Base-by-base conservation (phyloP, 1,140 invertebrate genomes). In the Drosophila burlai region DNA sequence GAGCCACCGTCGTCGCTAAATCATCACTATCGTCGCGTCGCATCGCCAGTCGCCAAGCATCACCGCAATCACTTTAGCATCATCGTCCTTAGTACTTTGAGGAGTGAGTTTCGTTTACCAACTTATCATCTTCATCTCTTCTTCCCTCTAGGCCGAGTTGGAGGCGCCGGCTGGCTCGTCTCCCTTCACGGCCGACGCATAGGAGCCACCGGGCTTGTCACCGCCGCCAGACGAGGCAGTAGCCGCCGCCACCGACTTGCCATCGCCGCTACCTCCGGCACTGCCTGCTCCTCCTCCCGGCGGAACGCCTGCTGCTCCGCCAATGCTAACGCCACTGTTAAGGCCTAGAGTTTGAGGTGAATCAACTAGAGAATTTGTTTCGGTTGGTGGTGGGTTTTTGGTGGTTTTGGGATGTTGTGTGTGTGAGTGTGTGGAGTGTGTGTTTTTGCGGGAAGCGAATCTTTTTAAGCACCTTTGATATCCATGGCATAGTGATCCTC, bases 401-500 rank as follows among this genome's bases (percentile, higher is more conserved):
- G 42, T 71, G 24, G 24, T 24, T 24, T 57, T 42, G 67, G 47
- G 63, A 61, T 63, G 40, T 81, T 81, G 57, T 54, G 58, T 54
- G 58, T 65, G 52, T 1, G 34, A 11, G 34, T 36, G 34, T 61
- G 34, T 68, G 34, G 46, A 24, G 46, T n/a, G 45, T 36, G 31
- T 34, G 47, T 18, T 24, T 18, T 24, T 40, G 61, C 71, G 40
- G 50, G 24, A 45, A 52, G 34, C 59, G 60, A 50, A 47, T 57
- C 67, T 64, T 47, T 76, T 54, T 81, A 86, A 49, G 71, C 83
- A 92, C 92, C 92, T 92, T 92, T 92, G 18, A 93, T 84, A 78
- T 93, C 92, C 81, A 92, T 91, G 62, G 92, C 86, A 77, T 92
- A 92, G 55, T 75, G 79, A 52, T 93, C 92, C 54, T 91, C 91